phyloP scores from a whole-genome alignment of 1,140 invertebrate species.

The Muscidifurax raptorellus region DNA sequence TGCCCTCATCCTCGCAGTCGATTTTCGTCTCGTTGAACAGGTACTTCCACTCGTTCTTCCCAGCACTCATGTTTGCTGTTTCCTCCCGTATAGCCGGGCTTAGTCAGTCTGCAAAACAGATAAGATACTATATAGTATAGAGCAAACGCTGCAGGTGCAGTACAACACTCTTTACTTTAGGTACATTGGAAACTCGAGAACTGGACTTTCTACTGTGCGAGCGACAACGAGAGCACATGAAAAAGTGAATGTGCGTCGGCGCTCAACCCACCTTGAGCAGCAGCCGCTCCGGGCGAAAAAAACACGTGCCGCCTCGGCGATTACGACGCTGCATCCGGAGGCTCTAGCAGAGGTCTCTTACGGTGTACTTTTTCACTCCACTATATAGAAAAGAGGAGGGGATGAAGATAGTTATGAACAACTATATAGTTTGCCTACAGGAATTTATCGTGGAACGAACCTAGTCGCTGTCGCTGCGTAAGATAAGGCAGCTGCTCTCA shows the following conservation, averaged over 20 bases:
- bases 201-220: neutral
- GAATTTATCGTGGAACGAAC: neutral
- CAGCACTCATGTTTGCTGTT: conserved; percentile 10
- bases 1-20: neutral
- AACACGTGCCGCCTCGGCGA: neutral
- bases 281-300: neutral
- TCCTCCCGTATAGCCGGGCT: neutral
- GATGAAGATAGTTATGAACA: neutral
- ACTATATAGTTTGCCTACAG: neutral
- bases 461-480: neutral
- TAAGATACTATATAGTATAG: neutral
- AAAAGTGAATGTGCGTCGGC: neutral
- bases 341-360: neutral
- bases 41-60: conserved; percentile 39
- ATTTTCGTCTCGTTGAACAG: conserved; percentile 30
- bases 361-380: neutral
- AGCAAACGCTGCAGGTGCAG: neutral
- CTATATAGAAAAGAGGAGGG: neutral
- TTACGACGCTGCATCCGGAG: conserved; percentile 14
- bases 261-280: neutral
- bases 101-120: neutral
- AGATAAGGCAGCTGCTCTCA: conserved; percentile 29
- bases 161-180: neutral
- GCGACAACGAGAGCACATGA: too few species aligned
- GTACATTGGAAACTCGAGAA: neutral